Conservation (phyloP, 92 coral and sea anemone species). For the Zoanthus gigantus region DNA sequence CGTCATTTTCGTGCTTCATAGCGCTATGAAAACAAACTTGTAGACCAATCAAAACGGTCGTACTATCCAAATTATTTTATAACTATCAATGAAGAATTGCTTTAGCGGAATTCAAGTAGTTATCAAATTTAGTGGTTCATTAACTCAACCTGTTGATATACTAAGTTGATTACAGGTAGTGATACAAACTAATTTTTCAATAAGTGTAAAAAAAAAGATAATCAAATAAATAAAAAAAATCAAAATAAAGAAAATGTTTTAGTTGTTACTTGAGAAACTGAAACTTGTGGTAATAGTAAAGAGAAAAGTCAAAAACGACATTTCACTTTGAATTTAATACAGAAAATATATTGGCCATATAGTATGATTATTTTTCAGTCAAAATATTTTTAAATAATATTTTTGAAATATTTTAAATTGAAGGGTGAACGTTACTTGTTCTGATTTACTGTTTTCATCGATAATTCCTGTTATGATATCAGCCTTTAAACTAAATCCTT, state of each 20-base stretch:
- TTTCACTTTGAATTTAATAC: too few relatives aligned
- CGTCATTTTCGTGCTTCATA: too few relatives aligned
- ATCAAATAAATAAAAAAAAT: not conserved
- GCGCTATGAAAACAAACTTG: too few relatives aligned
- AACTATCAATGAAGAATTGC: not conserved
- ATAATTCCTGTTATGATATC: not conserved
- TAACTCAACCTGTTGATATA: slow-evolving; percentile 16
- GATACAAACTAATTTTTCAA: not conserved
- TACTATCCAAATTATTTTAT: not conserved
- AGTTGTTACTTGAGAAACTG: too few relatives aligned
- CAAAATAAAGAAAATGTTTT: not conserved
- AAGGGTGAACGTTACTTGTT: not conserved
- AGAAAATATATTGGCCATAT: too few relatives aligned
- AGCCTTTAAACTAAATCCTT: not conserved
- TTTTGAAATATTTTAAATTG: not conserved
- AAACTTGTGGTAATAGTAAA: too few relatives aligned
- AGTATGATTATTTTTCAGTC: too few relatives aligned
- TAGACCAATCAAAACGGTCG: too few relatives aligned
- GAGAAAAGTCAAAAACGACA: too few relatives aligned
- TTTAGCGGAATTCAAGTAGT: slow-evolving; percentile 33
- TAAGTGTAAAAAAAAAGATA: not conserved
- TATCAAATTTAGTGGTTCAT: not conserved
- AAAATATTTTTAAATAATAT: too few relatives aligned
- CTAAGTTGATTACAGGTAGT: not conserved
- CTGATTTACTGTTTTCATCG: not conserved